Percentiles rank a stretch among this genome's conserved stretches.
phyloP scores from a whole-genome alignment of 2,888 invertebrate species.

The Cantharis nigra region DNA sequence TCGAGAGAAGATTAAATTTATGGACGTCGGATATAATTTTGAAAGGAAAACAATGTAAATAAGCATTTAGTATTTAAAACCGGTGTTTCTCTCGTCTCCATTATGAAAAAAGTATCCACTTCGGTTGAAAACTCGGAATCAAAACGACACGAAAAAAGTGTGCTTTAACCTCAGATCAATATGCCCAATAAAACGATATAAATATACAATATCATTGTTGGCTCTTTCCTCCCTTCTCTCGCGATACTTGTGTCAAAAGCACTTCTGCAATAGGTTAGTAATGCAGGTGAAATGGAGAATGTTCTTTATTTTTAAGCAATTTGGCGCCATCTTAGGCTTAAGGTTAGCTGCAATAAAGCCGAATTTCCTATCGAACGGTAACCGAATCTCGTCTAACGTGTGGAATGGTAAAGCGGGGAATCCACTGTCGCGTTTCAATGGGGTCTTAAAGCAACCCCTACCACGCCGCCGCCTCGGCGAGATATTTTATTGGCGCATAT shows the following conservation, averaged over 20 bases:
- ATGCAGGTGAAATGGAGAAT: constrained; percentile 40
- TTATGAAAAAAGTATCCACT: constrained; percentile 25
- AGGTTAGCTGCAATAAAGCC: constrained; percentile 8
- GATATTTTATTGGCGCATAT: constrained; percentile 32
- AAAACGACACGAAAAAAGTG: constrained; percentile 42
- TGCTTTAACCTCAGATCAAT: constrained; percentile 46
- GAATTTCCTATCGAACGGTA: not conserved
- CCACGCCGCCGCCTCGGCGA: constrained; percentile 4
- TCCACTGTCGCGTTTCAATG: constrained; percentile 13
- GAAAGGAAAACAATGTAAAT: not conserved
- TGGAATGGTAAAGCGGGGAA: constrained; percentile 7
- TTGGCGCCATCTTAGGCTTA: constrained; percentile 19
- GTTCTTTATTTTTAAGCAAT: constrained; percentile 30
- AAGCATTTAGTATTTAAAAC: not conserved
- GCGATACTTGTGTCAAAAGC: constrained; percentile 41
- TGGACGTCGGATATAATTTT: not conserved
- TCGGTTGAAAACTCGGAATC: constrained; percentile 35
- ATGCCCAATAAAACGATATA: constrained; percentile 57
- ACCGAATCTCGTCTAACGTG: constrained; percentile 8
- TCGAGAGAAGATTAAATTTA: not conserved
- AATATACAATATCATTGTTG: constrained; percentile 55
- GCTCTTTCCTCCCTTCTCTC: constrained; percentile 38
- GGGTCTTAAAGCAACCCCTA: constrained; percentile 3
- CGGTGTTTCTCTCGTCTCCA: not conserved
- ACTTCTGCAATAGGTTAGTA: constrained; percentile 47